Percentiles rank a stretch among this genome's conserved stretches.
Evolutionary conservation across 2,797 vertebrate genomes (phyloP).

Genomic region (Taenioides sp.): DNA sequence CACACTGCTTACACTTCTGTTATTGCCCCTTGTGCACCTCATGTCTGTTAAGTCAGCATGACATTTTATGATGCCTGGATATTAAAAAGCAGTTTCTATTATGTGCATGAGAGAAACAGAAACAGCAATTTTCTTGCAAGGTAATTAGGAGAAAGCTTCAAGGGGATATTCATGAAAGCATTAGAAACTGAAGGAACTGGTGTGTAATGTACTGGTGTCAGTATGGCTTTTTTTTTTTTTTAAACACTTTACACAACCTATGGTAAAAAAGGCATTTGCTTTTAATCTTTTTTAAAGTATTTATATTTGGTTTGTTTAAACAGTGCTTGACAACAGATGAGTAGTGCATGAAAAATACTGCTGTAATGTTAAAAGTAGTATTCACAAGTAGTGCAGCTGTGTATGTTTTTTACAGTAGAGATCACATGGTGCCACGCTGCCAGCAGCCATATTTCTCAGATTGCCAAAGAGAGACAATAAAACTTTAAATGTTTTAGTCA

Average conservation of each 20-base stretch:
- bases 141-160: slow-evolving; percentile 77
- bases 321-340: background rate
- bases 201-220: slow-evolving; percentile 79
- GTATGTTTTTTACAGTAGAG: slow-evolving; percentile 33
- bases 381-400: background rate
- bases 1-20: slow-evolving; percentile 51
- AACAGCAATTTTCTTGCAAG: slow-evolving; percentile 75
- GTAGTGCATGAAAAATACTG: background rate
- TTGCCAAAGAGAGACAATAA: slow-evolving; percentile 51
- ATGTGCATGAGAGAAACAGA: slow-evolving; percentile 76
- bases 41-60: slow-evolving; percentile 80
- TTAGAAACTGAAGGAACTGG: slow-evolving; percentile 66
- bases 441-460: slow-evolving; percentile 50
- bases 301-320: background rate
- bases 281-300: background rate
- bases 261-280: slow-evolving; percentile 45
- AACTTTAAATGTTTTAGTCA: slow-evolving; percentile 59
- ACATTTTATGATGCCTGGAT: slow-evolving; percentile 81
- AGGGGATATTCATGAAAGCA: slow-evolving; percentile 78
- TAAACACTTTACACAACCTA: slow-evolving; percentile 61
- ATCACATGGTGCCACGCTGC: slow-evolving; percentile 47
- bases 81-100: slow-evolving; percentile 82
- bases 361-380: background rate
- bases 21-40: slow-evolving; percentile 76
- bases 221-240: slow-evolving; percentile 73